These are phyloP conservation scores for Epizoanthus stellaris DNA, from an alignment of 92 coral and sea anemone species.

Conservation along the genomic window DNA sequence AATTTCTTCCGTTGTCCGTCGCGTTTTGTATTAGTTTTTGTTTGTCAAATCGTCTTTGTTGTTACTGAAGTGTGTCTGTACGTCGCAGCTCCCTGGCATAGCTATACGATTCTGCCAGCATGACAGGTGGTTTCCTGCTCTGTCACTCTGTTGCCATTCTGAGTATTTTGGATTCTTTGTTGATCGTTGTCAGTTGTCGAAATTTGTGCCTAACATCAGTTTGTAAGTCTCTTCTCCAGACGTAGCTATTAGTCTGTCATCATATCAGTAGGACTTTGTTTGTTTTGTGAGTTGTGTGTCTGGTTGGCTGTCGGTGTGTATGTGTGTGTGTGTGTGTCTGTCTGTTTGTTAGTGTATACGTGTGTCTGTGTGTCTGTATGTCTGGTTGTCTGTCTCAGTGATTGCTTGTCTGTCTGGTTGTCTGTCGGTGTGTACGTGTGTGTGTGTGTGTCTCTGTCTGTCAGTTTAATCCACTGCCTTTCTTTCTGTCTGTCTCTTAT, in stretches of 20 bases:
- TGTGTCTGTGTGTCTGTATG: neutral
- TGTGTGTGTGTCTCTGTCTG: neutral
- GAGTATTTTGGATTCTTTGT: too few relatives aligned
- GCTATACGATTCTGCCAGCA: too few relatives aligned
- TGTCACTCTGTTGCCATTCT: too few relatives aligned
- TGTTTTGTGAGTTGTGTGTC: slow-evolving; percentile 14
- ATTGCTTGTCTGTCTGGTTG: neutral
- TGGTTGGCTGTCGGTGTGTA: neutral
- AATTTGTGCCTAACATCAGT: neutral
- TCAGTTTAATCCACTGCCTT: neutral
- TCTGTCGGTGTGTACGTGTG: slow-evolving; percentile 1
- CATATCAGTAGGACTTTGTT: neutral
- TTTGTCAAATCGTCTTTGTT: too few relatives aligned
- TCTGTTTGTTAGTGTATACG: slow-evolving; percentile 5
- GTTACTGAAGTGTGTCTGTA: too few relatives aligned
- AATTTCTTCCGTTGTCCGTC: too few relatives aligned
- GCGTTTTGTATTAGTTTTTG: too few relatives aligned
- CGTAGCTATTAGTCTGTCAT: neutral
- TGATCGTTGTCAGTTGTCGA: too few relatives aligned
- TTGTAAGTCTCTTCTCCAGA: neutral
- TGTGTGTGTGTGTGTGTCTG: slow-evolving; percentile 9
- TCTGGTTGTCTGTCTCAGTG: slow-evolving; percentile 10
- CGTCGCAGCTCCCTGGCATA: too few relatives aligned
- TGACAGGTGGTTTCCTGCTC: too few relatives aligned
- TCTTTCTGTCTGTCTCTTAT: neutral